Evolutionary conservation across 2,113 vertebrate species (phyloP).

Genomic region (Fukomys damarensis): DNA sequence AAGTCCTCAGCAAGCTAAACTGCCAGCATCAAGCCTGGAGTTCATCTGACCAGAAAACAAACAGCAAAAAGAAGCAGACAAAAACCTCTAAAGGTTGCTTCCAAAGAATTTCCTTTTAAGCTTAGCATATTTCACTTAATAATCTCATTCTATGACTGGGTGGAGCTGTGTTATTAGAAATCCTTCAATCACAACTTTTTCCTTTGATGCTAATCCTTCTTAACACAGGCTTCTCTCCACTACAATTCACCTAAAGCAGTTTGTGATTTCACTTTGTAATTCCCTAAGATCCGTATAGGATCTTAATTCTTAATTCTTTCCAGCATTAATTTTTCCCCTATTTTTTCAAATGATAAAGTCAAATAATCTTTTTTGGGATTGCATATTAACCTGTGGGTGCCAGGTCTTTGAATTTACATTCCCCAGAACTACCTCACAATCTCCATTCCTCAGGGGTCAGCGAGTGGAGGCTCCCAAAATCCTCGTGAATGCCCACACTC

Average conservation of each 20-base stretch:
- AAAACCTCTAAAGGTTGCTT: neutral
- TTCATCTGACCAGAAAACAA: neutral
- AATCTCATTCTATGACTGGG: neutral
- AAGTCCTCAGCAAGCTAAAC: neutral
- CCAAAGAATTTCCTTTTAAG: neutral
- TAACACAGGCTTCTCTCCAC: neutral
- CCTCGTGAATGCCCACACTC: neutral
- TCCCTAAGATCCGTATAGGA: neutral
- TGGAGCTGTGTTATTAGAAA: neutral
- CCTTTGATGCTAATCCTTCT: neutral
- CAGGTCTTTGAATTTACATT: neutral
- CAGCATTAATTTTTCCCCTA: neutral
- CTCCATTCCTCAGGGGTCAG: neutral
- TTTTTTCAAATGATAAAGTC: neutral
- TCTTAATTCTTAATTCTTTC: neutral
- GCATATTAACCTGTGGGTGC: neutral
- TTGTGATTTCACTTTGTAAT: neutral
- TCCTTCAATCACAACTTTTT: neutral
- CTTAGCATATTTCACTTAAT: neutral
- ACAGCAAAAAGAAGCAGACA: neutral
- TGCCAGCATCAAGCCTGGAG: neutral
- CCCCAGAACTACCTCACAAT: no score
- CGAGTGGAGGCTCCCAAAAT: neutral
- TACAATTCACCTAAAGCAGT: neutral
- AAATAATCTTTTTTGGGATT: neutral